Conservation (phyloP, 1,140 invertebrate species). For the Piezodorus guildinii region DNA sequence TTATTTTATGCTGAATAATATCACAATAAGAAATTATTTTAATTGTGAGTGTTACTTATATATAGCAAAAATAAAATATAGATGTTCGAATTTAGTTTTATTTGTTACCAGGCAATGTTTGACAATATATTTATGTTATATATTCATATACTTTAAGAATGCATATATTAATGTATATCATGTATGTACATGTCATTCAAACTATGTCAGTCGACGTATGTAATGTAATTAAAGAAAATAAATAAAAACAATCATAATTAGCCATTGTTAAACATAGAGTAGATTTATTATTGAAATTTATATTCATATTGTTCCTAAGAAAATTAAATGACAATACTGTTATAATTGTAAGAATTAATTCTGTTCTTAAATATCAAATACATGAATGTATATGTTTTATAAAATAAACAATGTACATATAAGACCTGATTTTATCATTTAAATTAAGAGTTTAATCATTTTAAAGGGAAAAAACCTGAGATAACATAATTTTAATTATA, state of each 20-base stretch:
- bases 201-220: neutral
- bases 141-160: constrained; percentile 4
- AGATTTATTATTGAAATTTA: constrained; percentile 8
- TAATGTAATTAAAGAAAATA: neutral
- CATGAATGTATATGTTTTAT: constrained; percentile 14
- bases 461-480: no score
- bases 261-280: neutral
- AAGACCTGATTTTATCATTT: neutral
- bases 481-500: no score
- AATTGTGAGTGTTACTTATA: neutral
- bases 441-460: neutral
- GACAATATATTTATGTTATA: constrained; percentile 8
- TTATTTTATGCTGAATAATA: neutral
- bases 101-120: neutral
- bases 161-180: neutral
- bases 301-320: constrained; percentile 17
- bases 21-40: neutral
- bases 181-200: neutral
- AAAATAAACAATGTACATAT: neutral
- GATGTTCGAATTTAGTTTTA: neutral
- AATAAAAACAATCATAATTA: constrained; percentile 7
- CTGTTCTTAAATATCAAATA: neutral
- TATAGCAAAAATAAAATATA: neutral
- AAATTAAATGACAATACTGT: constrained; percentile 14
- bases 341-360: neutral